A percentile compares a stretch with the other conserved stretches of the same genome.
These are phyloP conservation scores for Eueides isabella DNA, from an alignment of 1,140 invertebrate genomes.

Conservation along the genomic window DNA sequence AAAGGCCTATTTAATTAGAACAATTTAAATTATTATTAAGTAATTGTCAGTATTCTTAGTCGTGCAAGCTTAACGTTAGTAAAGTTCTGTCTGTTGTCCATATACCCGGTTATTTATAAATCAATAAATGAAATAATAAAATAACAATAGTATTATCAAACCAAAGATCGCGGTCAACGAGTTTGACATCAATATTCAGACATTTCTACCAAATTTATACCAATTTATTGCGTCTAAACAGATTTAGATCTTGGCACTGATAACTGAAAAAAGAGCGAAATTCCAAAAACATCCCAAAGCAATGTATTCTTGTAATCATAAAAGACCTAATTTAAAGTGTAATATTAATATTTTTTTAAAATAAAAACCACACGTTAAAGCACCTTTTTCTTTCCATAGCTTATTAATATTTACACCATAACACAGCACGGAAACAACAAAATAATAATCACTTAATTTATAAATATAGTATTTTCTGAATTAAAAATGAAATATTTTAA, in stretches of 20 bases:
- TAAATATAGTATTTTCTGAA: not conserved
- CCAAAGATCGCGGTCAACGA: conserved; percentile 22
- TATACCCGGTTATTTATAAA: too few species aligned
- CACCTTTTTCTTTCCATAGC: conserved; percentile 71
- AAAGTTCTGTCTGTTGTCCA: too few species aligned
- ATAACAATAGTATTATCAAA: not conserved
- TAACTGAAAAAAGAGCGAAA: not conserved
- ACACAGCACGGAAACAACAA: not conserved
- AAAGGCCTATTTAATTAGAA: too few species aligned
- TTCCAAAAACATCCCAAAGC: not conserved
- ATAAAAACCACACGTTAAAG: conserved; percentile 29
- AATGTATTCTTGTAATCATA: too few species aligned
- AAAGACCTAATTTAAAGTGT: too few species aligned
- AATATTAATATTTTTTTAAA: too few species aligned
- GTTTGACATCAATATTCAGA: conserved; percentile 29
- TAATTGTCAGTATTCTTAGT: too few species aligned
- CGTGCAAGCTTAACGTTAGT: too few species aligned
- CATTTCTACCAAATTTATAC: conserved; percentile 5
- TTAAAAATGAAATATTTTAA: not conserved
- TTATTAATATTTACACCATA: not conserved
- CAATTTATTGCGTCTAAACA: conserved; percentile 20
- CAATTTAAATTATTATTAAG: too few species aligned
- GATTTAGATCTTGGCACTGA: conserved; percentile 27
- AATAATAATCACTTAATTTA: not conserved
- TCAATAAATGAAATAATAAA: not conserved